Evolutionary conservation across 2,113 vertebrate genomes (phyloP).

Genomic region (Cheirogaleus medius): DNA sequence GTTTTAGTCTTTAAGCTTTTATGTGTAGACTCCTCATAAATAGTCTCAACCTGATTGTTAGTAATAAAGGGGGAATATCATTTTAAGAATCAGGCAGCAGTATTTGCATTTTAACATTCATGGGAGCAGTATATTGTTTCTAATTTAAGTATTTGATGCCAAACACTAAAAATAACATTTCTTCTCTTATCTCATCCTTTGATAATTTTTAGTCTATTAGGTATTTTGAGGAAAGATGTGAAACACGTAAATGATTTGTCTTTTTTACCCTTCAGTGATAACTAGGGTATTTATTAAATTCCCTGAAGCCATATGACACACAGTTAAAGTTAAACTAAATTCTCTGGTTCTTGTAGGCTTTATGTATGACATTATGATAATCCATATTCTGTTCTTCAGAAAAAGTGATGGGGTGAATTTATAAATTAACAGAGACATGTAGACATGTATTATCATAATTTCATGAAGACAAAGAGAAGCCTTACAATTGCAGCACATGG

Average conservation of each 20-base stretch:
- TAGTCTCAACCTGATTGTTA: background rate
- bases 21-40: background rate
- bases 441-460: background rate
- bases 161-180: conserved; percentile 5
- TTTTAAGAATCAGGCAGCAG: background rate
- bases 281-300: background rate
- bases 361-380: background rate
- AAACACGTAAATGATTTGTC: background rate
- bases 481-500: background rate
- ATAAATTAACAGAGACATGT: background rate
- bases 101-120: background rate
- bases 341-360: background rate
- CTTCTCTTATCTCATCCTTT: background rate
- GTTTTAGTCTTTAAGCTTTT: background rate
- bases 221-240: background rate
- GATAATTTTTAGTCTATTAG: background rate
- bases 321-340: background rate
- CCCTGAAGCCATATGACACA: background rate
- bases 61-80: background rate
- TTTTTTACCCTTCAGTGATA: background rate
- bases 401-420: background rate
- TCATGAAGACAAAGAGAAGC: background rate
- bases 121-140: background rate
- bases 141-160: background rate
- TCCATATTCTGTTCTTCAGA: background rate